These are phyloP conservation scores for Acropora yongei DNA, from an alignment of 64 coral and sea anemone genomes.

Conservation along the genomic window DNA sequence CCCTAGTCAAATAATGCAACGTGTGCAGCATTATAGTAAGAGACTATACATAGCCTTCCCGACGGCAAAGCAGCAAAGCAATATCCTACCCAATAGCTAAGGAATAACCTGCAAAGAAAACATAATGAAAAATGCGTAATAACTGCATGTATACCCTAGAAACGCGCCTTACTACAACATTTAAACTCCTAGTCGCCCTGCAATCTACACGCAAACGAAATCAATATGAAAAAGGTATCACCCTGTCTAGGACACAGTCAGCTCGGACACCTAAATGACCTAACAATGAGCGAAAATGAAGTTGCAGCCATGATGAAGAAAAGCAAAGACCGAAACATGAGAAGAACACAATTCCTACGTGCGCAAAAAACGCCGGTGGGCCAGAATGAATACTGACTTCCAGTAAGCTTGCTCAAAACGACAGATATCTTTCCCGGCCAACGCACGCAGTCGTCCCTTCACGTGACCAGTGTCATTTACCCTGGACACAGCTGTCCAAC, in stretches of 20 bases:
- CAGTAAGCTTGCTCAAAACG: too few species aligned
- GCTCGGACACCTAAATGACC: background rate
- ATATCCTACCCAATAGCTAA: background rate
- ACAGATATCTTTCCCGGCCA: too few species aligned
- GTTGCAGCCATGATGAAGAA: too few species aligned
- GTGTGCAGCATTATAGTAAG: background rate
- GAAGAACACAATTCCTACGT: too few species aligned
- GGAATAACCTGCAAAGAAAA: background rate
- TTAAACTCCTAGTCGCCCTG: background rate
- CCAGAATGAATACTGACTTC: too few species aligned
- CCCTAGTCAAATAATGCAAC: background rate
- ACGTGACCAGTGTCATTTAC: too few species aligned
- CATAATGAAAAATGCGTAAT: background rate
- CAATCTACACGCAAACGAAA: background rate
- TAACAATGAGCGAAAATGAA: too few species aligned
- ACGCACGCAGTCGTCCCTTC: too few species aligned
- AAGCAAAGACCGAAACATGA: too few species aligned
- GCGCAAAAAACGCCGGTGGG: too few species aligned
- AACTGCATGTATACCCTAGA: background rate
- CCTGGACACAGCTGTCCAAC: too few species aligned
- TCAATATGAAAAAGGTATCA: background rate
- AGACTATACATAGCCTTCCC: slow-evolving; percentile 4
- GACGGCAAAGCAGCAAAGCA: background rate
- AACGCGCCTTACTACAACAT: background rate
- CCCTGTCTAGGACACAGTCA: slow-evolving; percentile 3